Conservation (phyloP, 2,113 vertebrate genomes). For the Myodes glareolus region DNA sequence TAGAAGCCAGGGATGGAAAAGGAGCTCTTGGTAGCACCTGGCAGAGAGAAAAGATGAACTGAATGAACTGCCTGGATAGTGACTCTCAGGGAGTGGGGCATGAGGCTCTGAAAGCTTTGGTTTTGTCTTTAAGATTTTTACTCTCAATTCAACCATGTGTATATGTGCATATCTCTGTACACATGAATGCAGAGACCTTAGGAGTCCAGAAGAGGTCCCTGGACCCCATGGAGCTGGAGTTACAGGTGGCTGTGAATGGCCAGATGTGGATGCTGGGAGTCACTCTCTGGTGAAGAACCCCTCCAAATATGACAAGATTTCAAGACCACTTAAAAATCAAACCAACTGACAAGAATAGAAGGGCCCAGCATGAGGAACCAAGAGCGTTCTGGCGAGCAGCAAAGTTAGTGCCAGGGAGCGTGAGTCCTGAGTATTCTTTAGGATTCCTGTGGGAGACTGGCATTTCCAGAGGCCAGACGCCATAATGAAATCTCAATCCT, state of each 20-base stretch:
- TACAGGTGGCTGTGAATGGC: background rate
- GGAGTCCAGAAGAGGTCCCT: background rate
- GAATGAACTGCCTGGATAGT: background rate
- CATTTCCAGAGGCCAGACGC: background rate
- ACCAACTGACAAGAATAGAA: background rate
- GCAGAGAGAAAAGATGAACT: background rate
- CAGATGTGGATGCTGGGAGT: background rate
- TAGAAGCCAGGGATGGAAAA: slow-evolving; percentile 20
- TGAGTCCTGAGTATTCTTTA: background rate
- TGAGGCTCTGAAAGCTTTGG: background rate
- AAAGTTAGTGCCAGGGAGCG: background rate
- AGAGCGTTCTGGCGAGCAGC: background rate
- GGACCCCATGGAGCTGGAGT: background rate
- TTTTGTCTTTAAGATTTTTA: background rate
- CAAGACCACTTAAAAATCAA: background rate
- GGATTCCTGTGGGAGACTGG: background rate
- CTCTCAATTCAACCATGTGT: background rate
- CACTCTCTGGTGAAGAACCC: background rate
- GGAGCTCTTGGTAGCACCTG: background rate
- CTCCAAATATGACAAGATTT: background rate
- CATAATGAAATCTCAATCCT: slow-evolving; percentile 1
- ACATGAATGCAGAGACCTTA: too few relatives aligned
- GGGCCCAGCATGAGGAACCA: background rate
- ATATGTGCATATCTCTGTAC: background rate
- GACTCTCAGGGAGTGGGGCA: background rate